Percentiles rank a stretch among this genome's conserved stretches.
Evolutionary conservation across 35 echinoderm and acorn worm species (phyloP).

Genomic region (Stichopus chloronotus): DNA sequence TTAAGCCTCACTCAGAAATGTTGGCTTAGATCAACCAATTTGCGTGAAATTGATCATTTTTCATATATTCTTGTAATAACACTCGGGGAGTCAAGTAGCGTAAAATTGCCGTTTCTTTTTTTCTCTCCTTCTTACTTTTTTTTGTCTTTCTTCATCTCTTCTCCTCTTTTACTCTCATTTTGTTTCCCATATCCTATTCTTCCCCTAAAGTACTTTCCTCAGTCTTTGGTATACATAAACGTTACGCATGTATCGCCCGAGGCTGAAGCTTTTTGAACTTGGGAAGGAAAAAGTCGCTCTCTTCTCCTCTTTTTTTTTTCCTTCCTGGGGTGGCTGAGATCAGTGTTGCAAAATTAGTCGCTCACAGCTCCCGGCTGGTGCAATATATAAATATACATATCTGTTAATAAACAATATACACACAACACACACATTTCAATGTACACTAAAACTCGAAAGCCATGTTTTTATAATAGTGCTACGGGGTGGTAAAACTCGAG

Average conservation of each 20-base stretch:
- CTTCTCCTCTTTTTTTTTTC: no score
- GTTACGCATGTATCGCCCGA: slow-evolving; percentile 47
- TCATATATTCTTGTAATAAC: neutral
- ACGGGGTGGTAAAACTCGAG: neutral
- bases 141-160: neutral
- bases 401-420: no score
- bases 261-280: slow-evolving; percentile 19
- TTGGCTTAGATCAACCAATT: slow-evolving; percentile 43
- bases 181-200: no score
- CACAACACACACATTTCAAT: neutral
- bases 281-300: slow-evolving; percentile 4
- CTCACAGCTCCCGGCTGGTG: neutral
- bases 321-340: no score
- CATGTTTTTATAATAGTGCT: slow-evolving; percentile 37
- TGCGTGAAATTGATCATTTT: slow-evolving; percentile 32
- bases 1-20: neutral
- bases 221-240: slow-evolving; percentile 1
- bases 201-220: neutral
- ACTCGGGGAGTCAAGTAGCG: slow-evolving; percentile 39
- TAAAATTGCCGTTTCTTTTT: slow-evolving; percentile 25
- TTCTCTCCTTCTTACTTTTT: neutral
- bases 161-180: no score
- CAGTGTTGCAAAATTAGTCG: slow-evolving; percentile 22
- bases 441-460: neutral
- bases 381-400: no score